A percentile compares a stretch with the other conserved stretches of the same genome.
phyloP scores from a whole-genome alignment of 2,888 invertebrate species.

The Sarcophaga carnaria region DNA sequence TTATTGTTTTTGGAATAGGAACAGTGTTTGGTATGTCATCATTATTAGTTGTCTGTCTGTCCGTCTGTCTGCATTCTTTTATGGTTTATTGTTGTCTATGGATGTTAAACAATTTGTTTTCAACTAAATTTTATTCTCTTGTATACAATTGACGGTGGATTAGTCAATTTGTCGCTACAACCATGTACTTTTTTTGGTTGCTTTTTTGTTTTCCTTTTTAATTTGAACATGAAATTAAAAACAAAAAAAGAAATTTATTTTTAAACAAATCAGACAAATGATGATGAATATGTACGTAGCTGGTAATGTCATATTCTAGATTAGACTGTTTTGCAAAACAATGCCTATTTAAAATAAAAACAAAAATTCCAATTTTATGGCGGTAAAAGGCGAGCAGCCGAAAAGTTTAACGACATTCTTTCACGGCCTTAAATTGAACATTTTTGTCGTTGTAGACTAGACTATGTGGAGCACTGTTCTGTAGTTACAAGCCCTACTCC shows the following conservation, averaged over 20 bases:
- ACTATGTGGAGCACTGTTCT: no score
- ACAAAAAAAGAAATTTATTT: background rate
- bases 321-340: background rate
- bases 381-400: background rate
- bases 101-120: constrained; percentile 53
- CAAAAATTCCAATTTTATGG: background rate
- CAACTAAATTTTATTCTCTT: constrained; percentile 49
- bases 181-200: background rate
- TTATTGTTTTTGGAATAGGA: constrained; percentile 43
- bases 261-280: constrained; percentile 5
- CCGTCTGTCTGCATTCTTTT: background rate
- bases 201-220: background rate
- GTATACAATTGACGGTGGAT: constrained; percentile 45
- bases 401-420: background rate
- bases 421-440: background rate
- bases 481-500: no score
- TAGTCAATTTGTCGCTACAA: constrained; percentile 50
- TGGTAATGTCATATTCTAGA: background rate
- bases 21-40: constrained; percentile 47
- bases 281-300: background rate
- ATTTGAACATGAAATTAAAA: background rate
- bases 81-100: constrained; percentile 24
- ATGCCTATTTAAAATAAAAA: background rate
- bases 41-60: constrained; percentile 22
- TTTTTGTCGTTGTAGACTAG: no score